phyloP scores from a whole-genome alignment of 2,113 vertebrate genomes.

The Globicephala melas region DNA sequence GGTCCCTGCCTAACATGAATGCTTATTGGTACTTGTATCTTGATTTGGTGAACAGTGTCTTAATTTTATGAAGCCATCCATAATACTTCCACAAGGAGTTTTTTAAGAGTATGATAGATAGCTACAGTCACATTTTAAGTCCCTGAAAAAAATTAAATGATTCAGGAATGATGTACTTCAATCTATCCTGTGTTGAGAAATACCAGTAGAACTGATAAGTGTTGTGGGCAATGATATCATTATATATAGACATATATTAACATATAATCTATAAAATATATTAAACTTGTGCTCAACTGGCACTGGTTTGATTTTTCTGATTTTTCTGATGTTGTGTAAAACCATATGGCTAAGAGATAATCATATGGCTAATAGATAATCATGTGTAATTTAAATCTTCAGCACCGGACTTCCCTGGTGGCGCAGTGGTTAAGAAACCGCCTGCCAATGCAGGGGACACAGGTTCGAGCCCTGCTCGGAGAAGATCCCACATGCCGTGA shows the following conservation, averaged over 20 bases:
- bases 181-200: background rate
- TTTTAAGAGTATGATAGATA: background rate
- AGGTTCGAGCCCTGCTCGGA: too few relatives aligned
- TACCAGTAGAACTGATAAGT: background rate
- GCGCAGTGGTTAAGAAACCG: too few relatives aligned
- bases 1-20: background rate
- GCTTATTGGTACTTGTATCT: background rate
- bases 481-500: too few relatives aligned
- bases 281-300: background rate
- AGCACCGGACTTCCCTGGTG: slow-evolving; percentile 21
- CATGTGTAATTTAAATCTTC: slow-evolving; percentile 4
- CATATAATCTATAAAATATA: background rate
- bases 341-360: background rate
- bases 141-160: background rate
- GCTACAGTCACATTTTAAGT: background rate
- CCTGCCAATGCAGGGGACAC: too few relatives aligned
- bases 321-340: background rate
- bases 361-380: background rate
- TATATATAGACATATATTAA: background rate
- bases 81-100: background rate
- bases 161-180: background rate
- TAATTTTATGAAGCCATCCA: slow-evolving; percentile 8
- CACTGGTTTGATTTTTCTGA: background rate
- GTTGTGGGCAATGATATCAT: background rate
- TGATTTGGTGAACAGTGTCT: slow-evolving; percentile 40